Conservation (phyloP, 1,140 invertebrate genomes). For the Gryllus bimaculatus region DNA sequence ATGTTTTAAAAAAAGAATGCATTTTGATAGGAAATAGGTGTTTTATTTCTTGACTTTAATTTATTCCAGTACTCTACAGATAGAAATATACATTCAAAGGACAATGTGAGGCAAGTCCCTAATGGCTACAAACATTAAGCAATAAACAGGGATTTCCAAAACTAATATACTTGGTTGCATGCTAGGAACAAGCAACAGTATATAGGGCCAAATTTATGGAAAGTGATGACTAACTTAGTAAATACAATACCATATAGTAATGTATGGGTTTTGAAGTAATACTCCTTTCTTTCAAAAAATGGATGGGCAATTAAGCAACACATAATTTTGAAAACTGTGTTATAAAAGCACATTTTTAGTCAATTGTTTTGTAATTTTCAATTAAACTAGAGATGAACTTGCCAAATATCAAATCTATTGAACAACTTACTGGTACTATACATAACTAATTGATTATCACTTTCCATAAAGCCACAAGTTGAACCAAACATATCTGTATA, state of each 20-base stretch:
- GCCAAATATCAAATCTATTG: too few species aligned
- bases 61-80: background rate
- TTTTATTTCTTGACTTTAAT: slow-evolving; percentile 6
- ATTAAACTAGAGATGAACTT: too few species aligned
- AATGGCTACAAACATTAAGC: background rate
- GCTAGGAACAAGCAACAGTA: background rate
- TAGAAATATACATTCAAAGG: background rate
- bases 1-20: background rate
- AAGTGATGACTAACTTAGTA: background rate
- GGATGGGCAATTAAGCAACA: too few species aligned
- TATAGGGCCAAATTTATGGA: background rate
- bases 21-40: background rate
- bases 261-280: too few species aligned
- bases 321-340: too few species aligned
- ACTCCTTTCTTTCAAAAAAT: too few species aligned
- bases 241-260: too few species aligned
- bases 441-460: background rate
- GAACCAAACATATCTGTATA: background rate
- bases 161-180: background rate
- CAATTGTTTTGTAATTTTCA: too few species aligned
- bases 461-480: background rate
- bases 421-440: too few species aligned
- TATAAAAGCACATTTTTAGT: too few species aligned
- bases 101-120: background rate
- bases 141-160: background rate